These are phyloP conservation scores for Macrochelys suwanniensis DNA, from an alignment of 2,797 vertebrate species.

Conservation along the genomic window DNA sequence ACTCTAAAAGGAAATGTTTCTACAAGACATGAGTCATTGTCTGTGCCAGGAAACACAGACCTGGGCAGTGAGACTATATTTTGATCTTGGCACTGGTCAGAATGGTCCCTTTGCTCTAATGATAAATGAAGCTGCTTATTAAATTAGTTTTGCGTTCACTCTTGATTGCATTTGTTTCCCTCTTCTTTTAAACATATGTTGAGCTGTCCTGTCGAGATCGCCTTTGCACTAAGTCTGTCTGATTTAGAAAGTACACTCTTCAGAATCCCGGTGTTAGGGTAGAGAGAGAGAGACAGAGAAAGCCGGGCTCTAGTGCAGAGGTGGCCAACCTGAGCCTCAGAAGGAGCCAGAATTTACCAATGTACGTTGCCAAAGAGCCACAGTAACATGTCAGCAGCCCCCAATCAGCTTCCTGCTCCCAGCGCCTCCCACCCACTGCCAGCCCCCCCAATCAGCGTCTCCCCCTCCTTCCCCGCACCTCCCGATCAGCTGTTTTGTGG, in stretches of 20 bases:
- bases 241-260: not conserved
- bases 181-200: not conserved
- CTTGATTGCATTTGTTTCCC: slow-evolving; percentile 11
- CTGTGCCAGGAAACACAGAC: not conserved
- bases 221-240: slow-evolving; percentile 15
- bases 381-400: too few species aligned
- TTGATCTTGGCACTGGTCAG: not conserved
- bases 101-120: not conserved
- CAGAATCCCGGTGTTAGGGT: not conserved
- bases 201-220: not conserved
- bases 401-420: too few species aligned
- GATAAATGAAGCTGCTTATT: slow-evolving; percentile 6
- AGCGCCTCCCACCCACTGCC: too few species aligned
- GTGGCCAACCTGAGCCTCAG: too few species aligned
- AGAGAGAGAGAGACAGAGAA: not conserved
- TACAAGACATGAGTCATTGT: not conserved
- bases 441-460: too few species aligned
- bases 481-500: too few species aligned
- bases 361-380: too few species aligned
- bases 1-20: slow-evolving; percentile 24
- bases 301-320: not conserved
- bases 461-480: too few species aligned
- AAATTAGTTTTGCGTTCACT: slow-evolving; percentile 5
- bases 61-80: not conserved
- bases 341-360: too few species aligned